Evolutionary conservation across 2,888 invertebrate genomes (phyloP), one percentile per base, ranked within the genome.

Genomic region (Nomada goodeniana): DNA sequence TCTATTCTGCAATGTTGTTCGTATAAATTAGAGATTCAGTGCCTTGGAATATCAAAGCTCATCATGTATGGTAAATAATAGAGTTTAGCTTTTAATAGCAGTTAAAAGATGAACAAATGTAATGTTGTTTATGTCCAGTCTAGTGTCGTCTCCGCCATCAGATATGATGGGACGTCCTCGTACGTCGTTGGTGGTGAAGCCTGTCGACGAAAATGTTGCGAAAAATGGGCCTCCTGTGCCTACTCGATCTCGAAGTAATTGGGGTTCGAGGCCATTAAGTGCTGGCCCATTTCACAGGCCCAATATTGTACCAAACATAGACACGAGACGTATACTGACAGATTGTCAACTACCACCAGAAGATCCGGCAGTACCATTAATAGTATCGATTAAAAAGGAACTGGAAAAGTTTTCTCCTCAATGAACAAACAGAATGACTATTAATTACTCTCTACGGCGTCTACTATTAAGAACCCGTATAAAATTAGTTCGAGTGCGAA

Each of bases 301-400:
- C 2, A 94, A 94, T 82, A 36, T 36, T 36, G 91, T 95, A 18
- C 95, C 95, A 74, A 94, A 92, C 86, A 91, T 95, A 20, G 94
- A 95, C 86, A 94, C 94, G 0, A 94, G 94, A 26, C 94, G 96
- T 26, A 94, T 96, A 57, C 91, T 95, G 29, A 94, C 95, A 0
- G 95, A 96, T 83, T 95, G 95, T 7, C 94, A 94, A n/a, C 94
- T 96, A 82, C 92, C 94, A 2, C 94, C 95, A 0, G 95, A 95
- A 68, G 96, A 97, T 92, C 97, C 98, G 0, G 97, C 98, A 0
- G 95, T 97, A 18, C 97, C 98, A 0, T 95, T 98, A 42, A 98
- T 98, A 89, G 96, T 96, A 61, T 97, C 98, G 84, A 98, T 98
- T 91, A 97, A 97, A 93, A 96, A 96, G 82, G 98, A 98, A 88